Evolutionary conservation across 1,140 invertebrate species (phyloP).

Genomic region (Anagrus nilaparvatae): DNA sequence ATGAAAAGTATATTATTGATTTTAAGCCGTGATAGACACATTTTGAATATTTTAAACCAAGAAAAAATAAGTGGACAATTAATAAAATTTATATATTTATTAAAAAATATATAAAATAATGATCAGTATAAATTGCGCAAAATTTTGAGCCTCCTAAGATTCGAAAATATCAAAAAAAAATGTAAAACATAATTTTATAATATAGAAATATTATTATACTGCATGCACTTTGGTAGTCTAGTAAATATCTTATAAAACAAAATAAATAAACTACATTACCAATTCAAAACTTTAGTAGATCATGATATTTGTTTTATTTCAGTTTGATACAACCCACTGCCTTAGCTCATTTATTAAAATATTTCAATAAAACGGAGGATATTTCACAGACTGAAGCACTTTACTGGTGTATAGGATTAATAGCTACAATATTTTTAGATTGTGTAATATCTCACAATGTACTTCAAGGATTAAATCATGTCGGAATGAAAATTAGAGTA

Average conservation of each 20-base stretch:
- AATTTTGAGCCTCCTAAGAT: not conserved
- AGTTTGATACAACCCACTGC: constrained; percentile 63
- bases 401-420: constrained; percentile 53
- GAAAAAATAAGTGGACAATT: too few relatives aligned
- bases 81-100: too few relatives aligned
- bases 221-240: too few relatives aligned
- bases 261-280: too few relatives aligned
- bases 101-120: too few relatives aligned
- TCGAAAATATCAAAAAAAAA: not conserved
- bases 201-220: not conserved
- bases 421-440: constrained; percentile 56
- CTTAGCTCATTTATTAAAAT: constrained; percentile 57
- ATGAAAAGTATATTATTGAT: too few relatives aligned
- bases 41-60: too few relatives aligned
- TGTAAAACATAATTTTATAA: not conserved
- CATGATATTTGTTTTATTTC: constrained; percentile 20
- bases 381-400: constrained; percentile 50
- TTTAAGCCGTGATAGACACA: too few relatives aligned
- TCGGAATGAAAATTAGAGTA: constrained; percentile 70
- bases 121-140: too few relatives aligned
- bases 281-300: too few relatives aligned
- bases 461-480: constrained; percentile 60
- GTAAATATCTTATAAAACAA: too few relatives aligned
- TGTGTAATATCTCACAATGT: constrained; percentile 67
- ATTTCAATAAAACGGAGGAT: constrained; percentile 46